phyloP scores from a whole-genome alignment of 2,113 vertebrate genomes.

The Steatornis caripensis region DNA sequence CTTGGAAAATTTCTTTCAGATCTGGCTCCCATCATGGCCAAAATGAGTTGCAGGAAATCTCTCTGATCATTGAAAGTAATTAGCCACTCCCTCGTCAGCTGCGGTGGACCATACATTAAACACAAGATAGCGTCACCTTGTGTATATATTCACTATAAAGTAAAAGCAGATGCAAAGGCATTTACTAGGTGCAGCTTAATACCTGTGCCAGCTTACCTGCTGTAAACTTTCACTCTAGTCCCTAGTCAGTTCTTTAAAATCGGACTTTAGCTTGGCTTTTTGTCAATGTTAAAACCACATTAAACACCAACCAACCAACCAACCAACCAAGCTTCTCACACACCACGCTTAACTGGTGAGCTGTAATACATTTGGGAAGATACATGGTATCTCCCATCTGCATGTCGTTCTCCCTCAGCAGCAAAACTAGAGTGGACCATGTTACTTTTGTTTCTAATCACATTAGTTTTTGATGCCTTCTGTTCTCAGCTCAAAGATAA shows the following conservation, averaged over 20 bases:
- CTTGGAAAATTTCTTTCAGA: not conserved
- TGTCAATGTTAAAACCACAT: not conserved
- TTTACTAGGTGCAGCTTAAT: not conserved
- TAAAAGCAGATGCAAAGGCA: not conserved
- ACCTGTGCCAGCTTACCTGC: not conserved
- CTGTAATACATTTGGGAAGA: not conserved
- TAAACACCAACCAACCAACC: not conserved
- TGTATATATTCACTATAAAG: not conserved
- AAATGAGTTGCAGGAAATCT: not conserved
- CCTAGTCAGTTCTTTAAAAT: not conserved
- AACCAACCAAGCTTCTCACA: not conserved
- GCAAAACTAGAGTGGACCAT: not conserved
- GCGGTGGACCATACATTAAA: not conserved
- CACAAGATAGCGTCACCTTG: not conserved
- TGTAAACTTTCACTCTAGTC: not conserved
- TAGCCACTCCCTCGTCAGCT: not conserved
- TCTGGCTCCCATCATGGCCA: not conserved
- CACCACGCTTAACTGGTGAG: not conserved
- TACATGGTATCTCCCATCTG: not conserved
- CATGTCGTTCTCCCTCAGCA: not conserved
- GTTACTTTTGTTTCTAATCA: not conserved
- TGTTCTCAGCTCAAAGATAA: not conserved
- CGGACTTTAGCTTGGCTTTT: not conserved
- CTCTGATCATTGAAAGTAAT: not conserved
- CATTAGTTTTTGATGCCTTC: not conserved